A percentile compares a stretch with the other conserved stretches of the same genome.
Evolutionary conservation across 2,888 invertebrate species (phyloP).

Genomic region (Ophonus ardosiacus): DNA sequence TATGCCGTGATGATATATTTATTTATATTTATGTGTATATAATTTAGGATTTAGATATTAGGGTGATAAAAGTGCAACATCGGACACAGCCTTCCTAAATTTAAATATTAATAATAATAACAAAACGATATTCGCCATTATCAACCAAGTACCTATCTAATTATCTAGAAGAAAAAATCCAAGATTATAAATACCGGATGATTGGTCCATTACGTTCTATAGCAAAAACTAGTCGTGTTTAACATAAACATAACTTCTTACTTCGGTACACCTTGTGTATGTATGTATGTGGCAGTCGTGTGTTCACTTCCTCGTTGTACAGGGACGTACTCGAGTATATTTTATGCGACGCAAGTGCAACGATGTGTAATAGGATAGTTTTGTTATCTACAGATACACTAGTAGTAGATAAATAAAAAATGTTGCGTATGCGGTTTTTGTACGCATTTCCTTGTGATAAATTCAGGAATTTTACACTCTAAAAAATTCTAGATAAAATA

Average conservation of each 20-base stretch:
- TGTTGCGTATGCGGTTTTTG: slow-evolving; percentile 3
- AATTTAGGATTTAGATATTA: no score
- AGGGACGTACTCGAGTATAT: not conserved
- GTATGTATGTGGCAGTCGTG: not conserved
- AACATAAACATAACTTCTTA: not conserved
- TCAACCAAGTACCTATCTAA: not conserved
- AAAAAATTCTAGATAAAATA: not conserved
- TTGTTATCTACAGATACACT: slow-evolving; percentile 19
- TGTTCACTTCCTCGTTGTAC: slow-evolving; percentile 3
- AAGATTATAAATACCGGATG: not conserved
- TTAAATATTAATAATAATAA: not conserved
- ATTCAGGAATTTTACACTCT: not conserved
- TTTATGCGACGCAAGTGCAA: slow-evolving; percentile 6
- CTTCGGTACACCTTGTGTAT: not conserved
- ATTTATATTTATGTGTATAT: no score
- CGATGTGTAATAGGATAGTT: slow-evolving; percentile 18
- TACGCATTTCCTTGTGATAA: slow-evolving; percentile 7
- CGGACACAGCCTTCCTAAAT: no score
- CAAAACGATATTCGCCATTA: not conserved
- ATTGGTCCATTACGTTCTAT: not conserved
- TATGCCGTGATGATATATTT: no score
- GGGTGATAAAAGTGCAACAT: no score
- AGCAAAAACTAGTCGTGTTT: not conserved
- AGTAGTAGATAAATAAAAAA: slow-evolving; percentile 15
- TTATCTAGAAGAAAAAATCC: not conserved